Base-by-base conservation (phyloP, 2,888 invertebrate genomes). In the Cryptocephalus moraei region DNA sequence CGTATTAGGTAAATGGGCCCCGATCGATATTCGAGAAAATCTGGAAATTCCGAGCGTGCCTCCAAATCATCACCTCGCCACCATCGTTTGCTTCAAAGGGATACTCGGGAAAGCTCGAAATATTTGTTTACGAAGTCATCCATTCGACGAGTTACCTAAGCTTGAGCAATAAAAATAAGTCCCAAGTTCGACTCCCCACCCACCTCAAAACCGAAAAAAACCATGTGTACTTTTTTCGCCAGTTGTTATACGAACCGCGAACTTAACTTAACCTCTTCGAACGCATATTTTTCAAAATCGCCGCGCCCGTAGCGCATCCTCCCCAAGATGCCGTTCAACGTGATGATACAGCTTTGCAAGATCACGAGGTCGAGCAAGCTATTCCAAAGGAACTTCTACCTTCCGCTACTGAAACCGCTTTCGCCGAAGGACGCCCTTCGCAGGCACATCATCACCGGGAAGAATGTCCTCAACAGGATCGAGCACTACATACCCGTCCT, bases 391-490 rank as follows among this genome's bases (percentile, higher is more conserved):
- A 86, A 87, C 45, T 86, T 88, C 69, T 89, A 87, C 66, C 84
- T 88, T 63, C 88, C 89, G 13, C 74, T 89, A 44, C 74, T 88
- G 55, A 84, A 86, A 41, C 87, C 88, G 4, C 82, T 88, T 51
- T 86, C 86, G 43, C 86, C 88, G 10, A 86, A 85, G n/a, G 87
- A 88, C 64, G 88, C 88, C 1, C 81, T 84, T 62, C 76, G 86
- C 51, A 81, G 83, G 66, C 86, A 87, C 70, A 79, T 84, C 57
- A 84, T 88, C 59, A 87, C 86, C 43, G 85, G 86, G 42, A 86
- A 86, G 66, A 82, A 86, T 34, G 80, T 84, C 54, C 82, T 86
- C 32, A 73, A 84, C 46, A 82, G 82, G 41, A 77, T 82, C 38
- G 86, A 86, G 68, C 85, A 86, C 69, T 86, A 84, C 76, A 86